Conservation (phyloP, 2,888 invertebrate species). For the Salticus scenicus region DNA sequence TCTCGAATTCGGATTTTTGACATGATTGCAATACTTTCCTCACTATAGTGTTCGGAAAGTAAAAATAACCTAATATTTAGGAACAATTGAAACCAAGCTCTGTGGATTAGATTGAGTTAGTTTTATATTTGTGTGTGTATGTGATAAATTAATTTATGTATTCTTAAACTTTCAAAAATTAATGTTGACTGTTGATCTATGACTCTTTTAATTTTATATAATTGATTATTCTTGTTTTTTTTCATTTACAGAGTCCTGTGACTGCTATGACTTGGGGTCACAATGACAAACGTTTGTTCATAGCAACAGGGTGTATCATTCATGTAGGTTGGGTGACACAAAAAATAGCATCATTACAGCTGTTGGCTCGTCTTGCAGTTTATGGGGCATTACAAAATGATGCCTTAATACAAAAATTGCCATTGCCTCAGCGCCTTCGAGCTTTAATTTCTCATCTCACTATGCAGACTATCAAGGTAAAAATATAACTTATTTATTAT, state of each 20-base stretch:
- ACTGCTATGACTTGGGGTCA: constrained; percentile 98
- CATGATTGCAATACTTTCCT: too few species aligned
- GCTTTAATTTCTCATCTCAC: constrained; percentile 90
- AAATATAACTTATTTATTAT: constrained; percentile 72
- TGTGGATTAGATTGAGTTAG: too few species aligned
- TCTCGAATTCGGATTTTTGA: too few species aligned
- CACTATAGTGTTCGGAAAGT: too few species aligned
- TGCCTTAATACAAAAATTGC: constrained; percentile 84
- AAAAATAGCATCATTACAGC: constrained; percentile 91
- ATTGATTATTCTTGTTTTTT: background rate
- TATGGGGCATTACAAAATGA: constrained; percentile 79
- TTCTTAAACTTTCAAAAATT: too few species aligned
- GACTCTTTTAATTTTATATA: too few species aligned
- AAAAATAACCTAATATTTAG: too few species aligned
- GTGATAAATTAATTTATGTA: too few species aligned
- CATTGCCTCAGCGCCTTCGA: constrained; percentile 90
- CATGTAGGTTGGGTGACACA: constrained; percentile 96
- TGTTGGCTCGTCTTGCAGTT: constrained; percentile 85
- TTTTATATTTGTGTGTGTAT: too few species aligned
- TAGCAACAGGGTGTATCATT: constrained; percentile 89
- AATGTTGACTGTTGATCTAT: too few species aligned
- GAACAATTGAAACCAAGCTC: too few species aligned
- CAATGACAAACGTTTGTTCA: constrained; percentile 94
- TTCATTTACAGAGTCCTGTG: constrained; percentile 82
- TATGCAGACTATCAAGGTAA: constrained; percentile 93